A percentile compares a stretch with the other conserved stretches of the same genome.
Evolutionary conservation across 2,113 vertebrate genomes (phyloP).

Genomic region (Ellobius talpinus): DNA sequence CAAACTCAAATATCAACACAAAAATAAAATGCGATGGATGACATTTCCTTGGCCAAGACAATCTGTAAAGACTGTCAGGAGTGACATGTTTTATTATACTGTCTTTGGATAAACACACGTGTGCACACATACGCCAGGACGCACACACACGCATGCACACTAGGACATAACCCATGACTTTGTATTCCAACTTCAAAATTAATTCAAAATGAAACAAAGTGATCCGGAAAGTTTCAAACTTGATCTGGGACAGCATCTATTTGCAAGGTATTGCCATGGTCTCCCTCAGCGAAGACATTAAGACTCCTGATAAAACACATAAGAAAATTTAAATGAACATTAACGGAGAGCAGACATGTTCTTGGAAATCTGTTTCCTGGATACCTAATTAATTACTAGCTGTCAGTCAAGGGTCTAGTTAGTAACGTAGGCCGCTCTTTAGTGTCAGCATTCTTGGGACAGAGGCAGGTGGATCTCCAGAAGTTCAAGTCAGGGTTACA

Average conservation of each 20-base stretch:
- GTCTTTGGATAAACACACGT: background rate
- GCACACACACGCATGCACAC: accelerated
- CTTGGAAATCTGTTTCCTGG: background rate
- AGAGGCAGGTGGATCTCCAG: background rate
- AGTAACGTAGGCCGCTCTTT: background rate
- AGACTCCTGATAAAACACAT: background rate
- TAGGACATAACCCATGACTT: background rate
- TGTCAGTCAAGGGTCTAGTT: background rate
- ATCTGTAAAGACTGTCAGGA: background rate
- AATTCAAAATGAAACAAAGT: background rate
- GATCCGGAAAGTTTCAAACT: background rate
- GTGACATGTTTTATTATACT: background rate
- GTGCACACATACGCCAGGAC: background rate
- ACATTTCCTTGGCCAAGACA: background rate
- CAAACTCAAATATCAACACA: background rate
- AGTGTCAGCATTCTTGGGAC: background rate
- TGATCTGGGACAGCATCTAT: background rate
- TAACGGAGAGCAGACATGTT: background rate
- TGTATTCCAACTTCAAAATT: background rate
- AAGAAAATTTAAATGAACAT: background rate
- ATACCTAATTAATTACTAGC: background rate
- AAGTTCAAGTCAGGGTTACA: background rate
- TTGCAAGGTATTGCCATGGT: background rate
- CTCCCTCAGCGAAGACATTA: background rate
- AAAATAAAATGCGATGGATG: background rate